Percentiles rank a stretch among this genome's conserved stretches.
Conservation (phyloP, 2,797 vertebrate genomes). For the Micropoecilia bifurca region DNA sequence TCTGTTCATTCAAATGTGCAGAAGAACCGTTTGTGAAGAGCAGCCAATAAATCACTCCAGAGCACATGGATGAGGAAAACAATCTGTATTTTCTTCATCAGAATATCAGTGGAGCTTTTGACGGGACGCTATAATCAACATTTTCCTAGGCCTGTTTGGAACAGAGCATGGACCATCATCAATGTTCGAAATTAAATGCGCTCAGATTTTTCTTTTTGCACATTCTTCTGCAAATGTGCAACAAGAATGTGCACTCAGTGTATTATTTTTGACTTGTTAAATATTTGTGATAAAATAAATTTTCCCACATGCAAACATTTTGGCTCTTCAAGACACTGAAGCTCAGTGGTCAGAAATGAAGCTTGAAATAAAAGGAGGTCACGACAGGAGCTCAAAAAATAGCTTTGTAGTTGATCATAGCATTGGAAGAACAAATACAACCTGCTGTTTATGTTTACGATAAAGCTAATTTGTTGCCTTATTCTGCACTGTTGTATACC, state of each 20-base stretch:
- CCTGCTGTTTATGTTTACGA: not conserved
- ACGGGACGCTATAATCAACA: conserved; percentile 2
- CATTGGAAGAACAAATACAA: not conserved
- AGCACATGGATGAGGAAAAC: conserved; percentile 35
- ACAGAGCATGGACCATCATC: not conserved
- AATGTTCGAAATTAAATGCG: not conserved
- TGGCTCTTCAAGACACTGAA: not conserved
- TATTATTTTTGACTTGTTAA: not conserved
- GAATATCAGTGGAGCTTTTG: conserved; percentile 47
- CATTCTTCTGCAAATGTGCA: not conserved
- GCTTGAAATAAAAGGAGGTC: not conserved
- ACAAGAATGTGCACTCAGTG: not conserved
- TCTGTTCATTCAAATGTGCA: conserved; percentile 26
- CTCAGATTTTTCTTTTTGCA: not conserved
- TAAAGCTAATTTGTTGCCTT: not conserved
- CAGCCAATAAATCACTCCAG: not conserved
- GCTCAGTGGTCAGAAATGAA: not conserved
- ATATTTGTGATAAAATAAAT: not conserved
- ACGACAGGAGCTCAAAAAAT: not conserved
- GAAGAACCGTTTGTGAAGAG: conserved; percentile 5
- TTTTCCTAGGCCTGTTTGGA: not conserved
- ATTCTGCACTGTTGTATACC: not conserved
- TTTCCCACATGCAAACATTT: not conserved
- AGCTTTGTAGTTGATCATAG: not conserved
- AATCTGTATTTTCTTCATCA: conserved; percentile 47